A percentile compares a stretch with the other conserved stretches of the same genome.
Evolutionary conservation across 2,888 invertebrate genomes (phyloP).

Genomic region (Neria commutata): DNA sequence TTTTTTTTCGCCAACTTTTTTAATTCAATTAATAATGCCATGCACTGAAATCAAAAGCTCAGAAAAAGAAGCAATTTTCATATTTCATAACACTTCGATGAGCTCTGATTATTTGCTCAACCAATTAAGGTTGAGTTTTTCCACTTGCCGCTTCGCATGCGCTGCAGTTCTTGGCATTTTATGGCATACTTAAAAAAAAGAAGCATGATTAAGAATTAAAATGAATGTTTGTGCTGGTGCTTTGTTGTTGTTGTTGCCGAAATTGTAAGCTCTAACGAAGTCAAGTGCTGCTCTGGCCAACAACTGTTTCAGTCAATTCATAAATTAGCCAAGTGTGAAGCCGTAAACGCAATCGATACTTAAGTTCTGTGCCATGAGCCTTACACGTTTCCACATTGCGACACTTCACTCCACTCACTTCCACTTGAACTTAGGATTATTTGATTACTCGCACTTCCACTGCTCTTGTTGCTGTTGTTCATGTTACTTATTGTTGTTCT

Average conservation of each 20-base stretch:
- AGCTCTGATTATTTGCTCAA: constrained; percentile 48
- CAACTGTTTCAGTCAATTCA: not conserved
- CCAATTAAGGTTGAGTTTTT: constrained; percentile 38
- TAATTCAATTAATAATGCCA: no score
- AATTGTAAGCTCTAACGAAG: constrained; percentile 13
- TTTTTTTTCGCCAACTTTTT: no score
- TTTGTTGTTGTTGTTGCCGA: not conserved
- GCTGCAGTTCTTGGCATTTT: not conserved
- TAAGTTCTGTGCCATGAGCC: not conserved
- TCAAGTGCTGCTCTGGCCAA: not conserved
- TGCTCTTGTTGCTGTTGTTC: not conserved
- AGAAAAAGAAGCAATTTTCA: constrained; percentile 26
- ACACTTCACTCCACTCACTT: no score
- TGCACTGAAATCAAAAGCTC: not conserved
- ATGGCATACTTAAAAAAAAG: constrained; percentile 9
- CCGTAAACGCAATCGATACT: not conserved
- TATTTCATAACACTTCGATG: constrained; percentile 48
- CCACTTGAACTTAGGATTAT: no score
- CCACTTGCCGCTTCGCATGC: constrained; percentile 19
- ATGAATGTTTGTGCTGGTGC: constrained; percentile 31
- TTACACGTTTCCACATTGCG: not conserved
- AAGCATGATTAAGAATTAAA: constrained; percentile 30
- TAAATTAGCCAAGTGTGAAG: not conserved
- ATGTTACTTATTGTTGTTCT: not conserved
- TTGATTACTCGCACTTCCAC: no score